A percentile compares a stretch with the other conserved stretches of the same genome.
phyloP scores from a whole-genome alignment of 2,888 invertebrate genomes.

The Tricholauxania praeusta region DNA sequence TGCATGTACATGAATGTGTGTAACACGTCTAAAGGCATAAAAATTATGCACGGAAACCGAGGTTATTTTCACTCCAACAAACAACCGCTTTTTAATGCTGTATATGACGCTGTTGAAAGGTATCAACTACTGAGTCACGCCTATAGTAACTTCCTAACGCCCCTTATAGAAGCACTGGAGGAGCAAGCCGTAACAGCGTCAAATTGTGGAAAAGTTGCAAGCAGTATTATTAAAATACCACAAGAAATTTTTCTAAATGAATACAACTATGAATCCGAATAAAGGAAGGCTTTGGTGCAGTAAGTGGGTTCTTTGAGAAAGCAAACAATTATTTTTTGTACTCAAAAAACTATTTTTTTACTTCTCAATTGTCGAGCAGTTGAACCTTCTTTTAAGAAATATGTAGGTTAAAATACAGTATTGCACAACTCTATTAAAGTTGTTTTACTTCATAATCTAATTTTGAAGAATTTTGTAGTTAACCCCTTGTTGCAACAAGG shows the following conservation, averaged over 20 bases:
- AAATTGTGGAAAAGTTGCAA: slow-evolving; percentile 75
- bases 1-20: slow-evolving; percentile 96
- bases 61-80: slow-evolving; percentile 87
- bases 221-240: slow-evolving; percentile 70
- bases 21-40: slow-evolving; percentile 75
- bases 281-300: too few species aligned
- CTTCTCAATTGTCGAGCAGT: too few species aligned
- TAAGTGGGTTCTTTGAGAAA: too few species aligned
- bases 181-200: slow-evolving; percentile 71
- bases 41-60: slow-evolving; percentile 89
- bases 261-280: slow-evolving; percentile 51
- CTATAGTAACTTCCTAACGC: slow-evolving; percentile 54
- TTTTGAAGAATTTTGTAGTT: too few species aligned
- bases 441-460: too few species aligned
- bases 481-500: too few species aligned
- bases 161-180: slow-evolving; percentile 66
- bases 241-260: slow-evolving; percentile 65
- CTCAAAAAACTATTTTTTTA: too few species aligned
- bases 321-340: too few species aligned
- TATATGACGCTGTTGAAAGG: slow-evolving; percentile 71
- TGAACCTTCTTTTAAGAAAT: too few species aligned
- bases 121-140: slow-evolving; percentile 73
- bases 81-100: slow-evolving; percentile 84
- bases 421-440: too few species aligned
- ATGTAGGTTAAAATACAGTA: too few species aligned